Conservation (phyloP, 2,888 invertebrate genomes). For the Ferrisia virgata region DNA sequence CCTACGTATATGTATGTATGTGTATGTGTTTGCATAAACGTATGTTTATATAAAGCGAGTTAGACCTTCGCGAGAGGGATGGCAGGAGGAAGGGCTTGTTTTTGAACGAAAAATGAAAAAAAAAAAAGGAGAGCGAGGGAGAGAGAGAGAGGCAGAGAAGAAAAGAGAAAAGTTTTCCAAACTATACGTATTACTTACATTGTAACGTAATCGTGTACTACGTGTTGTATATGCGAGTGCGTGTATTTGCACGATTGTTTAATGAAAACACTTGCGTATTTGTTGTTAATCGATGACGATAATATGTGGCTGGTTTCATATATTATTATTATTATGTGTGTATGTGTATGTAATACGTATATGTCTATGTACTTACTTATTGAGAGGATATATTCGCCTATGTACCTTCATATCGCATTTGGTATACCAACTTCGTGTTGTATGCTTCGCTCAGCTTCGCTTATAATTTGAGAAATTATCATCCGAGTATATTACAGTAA, state of each 20-base stretch:
- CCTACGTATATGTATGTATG: too few species aligned
- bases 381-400: too few species aligned
- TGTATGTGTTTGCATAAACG: neutral
- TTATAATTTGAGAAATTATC: neutral
- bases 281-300: constrained; percentile 26
- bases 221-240: neutral
- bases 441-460: neutral
- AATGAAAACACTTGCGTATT: constrained; percentile 27
- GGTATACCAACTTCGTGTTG: neutral
- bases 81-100: neutral
- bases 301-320: neutral
- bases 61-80: neutral
- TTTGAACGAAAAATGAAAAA: too few species aligned
- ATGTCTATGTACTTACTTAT: too few species aligned
- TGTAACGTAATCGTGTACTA: constrained; percentile 6
- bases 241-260: neutral
- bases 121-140: too few species aligned
- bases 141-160: neutral
- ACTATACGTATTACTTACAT: too few species aligned
- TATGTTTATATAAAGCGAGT: neutral
- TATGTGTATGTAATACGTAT: neutral
- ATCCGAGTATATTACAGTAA: neutral
- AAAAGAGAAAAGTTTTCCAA: constrained; percentile 11
- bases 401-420: neutral
- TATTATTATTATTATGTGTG: too few species aligned